Base-by-base conservation (phyloP, 2,888 invertebrate species). In the Petrolisthes manimaculis region DNA sequence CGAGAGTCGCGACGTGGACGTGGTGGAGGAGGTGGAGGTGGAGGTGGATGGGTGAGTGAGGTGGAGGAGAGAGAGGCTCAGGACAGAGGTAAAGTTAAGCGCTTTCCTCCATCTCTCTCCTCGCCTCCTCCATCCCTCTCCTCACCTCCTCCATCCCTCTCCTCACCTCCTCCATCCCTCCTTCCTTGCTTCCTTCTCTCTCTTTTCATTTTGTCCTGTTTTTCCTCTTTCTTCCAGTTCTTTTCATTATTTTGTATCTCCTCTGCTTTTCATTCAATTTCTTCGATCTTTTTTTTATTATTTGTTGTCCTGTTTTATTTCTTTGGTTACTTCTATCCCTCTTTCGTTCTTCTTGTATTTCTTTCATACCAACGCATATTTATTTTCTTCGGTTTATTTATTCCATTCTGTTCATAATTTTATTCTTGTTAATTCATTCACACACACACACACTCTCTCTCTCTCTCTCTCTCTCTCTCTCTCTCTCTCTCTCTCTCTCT, bases 51-150 rank as follows among this genome's bases (percentile, higher is more conserved):
- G 61, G 18, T 9, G 61, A 61, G 61, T 18, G 61, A 18, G 61
- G 18, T 9, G 9, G 61, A 61, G 61, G 14, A 18, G 18, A 18
- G 61, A 18, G 18, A 61, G 61, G 61, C 1, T 61, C 61, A 61
- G 18, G 61, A 61, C 18, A 18, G 61, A 14, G 61, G 61, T 61
- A 61, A 61, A 61, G 61, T 61, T 18, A 14, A 61, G 61, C 18
- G 61, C 61, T 18, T 61, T 61, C 61, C 61, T 71, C 71, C 71
- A n/a, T n/a, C 71, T 6, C 21, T n/a, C 71, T 71, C 71, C 71
- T 18, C n/a, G 18, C 9, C 18, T 61, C 61, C 61, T 61, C 18
- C 61, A 9, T 61, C 18, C 9, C 18, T 61, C 18, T 18, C 0
- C 61, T 61, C 18, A 3, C 12, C 18, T 18, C 18, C 61, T 61